Evolutionary conservation across 2,797 vertebrate genomes (phyloP).

Genomic region (Etheostoma perlongum): DNA sequence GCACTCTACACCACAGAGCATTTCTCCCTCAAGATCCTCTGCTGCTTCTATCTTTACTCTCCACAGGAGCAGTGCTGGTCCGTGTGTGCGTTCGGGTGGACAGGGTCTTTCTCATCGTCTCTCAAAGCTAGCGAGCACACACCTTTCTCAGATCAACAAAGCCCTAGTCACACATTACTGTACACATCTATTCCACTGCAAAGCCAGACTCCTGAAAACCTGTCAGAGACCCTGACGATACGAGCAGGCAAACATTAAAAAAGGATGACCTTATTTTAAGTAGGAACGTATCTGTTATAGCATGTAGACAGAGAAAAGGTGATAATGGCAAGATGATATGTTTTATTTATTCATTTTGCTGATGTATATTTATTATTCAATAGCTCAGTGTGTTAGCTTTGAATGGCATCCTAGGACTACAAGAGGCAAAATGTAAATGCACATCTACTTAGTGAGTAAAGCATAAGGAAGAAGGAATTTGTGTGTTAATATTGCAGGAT

Average conservation of each 20-base stretch:
- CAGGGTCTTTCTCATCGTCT: slow-evolving; percentile 48
- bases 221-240: slow-evolving; percentile 68
- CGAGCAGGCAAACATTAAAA: slow-evolving; percentile 70
- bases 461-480: slow-evolving; percentile 42
- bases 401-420: slow-evolving; percentile 66
- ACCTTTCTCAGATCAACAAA: slow-evolving; percentile 72
- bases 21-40: slow-evolving; percentile 56
- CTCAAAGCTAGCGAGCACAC: slow-evolving; percentile 40
- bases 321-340: slow-evolving; percentile 73
- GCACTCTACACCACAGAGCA: slow-evolving; percentile 44
- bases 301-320: slow-evolving; percentile 71
- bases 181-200: slow-evolving; percentile 51
- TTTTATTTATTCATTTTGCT: slow-evolving; percentile 82
- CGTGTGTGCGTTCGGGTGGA: slow-evolving; percentile 7
- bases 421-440: slow-evolving; percentile 72
- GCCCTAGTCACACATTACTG: slow-evolving; percentile 58
- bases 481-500: slow-evolving; percentile 48
- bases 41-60: slow-evolving; percentile 45
- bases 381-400: slow-evolving; percentile 67
- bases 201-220: slow-evolving; percentile 52
- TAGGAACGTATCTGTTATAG: slow-evolving; percentile 52
- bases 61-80: slow-evolving; percentile 28
- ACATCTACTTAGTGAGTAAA: slow-evolving; percentile 50
- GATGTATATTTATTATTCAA: slow-evolving; percentile 80
- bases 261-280: slow-evolving; percentile 76